Percentiles rank a stretch among this genome's conserved stretches.
phyloP scores from a whole-genome alignment of 2,113 vertebrate genomes.

The Mobula birostris region DNA sequence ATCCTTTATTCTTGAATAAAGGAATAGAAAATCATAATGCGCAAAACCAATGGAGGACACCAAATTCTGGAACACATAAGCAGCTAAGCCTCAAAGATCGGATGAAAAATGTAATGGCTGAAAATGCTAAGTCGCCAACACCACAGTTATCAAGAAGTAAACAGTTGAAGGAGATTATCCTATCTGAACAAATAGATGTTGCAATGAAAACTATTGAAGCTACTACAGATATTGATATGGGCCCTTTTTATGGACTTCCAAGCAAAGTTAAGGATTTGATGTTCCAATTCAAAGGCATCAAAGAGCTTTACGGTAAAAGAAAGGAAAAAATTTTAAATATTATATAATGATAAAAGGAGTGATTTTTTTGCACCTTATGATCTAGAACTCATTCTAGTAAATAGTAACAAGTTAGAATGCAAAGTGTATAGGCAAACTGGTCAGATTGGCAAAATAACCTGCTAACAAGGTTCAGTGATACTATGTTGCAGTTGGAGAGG shows the following conservation, averaged over 20 bases:
- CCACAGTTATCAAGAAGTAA: constrained; percentile 58
- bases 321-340: background rate
- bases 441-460: background rate
- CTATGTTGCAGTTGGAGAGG: background rate
- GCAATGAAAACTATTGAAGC: constrained; percentile 64
- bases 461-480: background rate
- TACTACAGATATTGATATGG: constrained; percentile 63
- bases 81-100: constrained; percentile 70
- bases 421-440: background rate
- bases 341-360: background rate
- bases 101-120: constrained; percentile 77
- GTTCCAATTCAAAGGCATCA: constrained; percentile 70
- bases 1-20: constrained; percentile 25
- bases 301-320: constrained; percentile 78
- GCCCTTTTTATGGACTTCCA: constrained; percentile 91
- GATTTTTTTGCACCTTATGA: background rate
- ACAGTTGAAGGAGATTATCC: constrained; percentile 65
- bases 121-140: constrained; percentile 68
- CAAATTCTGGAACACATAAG: constrained; percentile 38
- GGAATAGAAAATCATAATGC: background rate
- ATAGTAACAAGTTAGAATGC: background rate
- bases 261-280: constrained; percentile 84
- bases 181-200: constrained; percentile 73
- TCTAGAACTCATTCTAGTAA: background rate
- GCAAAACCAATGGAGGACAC: constrained; percentile 31